Conservation (phyloP, 2,113 vertebrate genomes). For the Rutilus rutilus region DNA sequence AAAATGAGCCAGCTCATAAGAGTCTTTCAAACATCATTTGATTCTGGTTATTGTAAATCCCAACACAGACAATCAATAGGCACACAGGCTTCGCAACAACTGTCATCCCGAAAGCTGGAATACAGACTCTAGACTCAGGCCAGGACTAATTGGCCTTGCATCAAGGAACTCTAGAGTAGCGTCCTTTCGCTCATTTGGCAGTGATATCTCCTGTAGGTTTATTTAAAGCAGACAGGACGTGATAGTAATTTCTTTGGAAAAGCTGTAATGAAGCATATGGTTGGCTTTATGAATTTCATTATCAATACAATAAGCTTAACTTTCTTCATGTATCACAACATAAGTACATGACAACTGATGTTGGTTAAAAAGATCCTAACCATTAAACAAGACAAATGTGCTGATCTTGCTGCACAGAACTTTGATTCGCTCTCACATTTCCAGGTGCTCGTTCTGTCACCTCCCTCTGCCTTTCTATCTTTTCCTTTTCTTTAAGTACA, state of each 20-base stretch:
- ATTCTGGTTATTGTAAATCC: neutral
- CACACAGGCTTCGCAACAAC: neutral
- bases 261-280: neutral
- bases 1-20: neutral
- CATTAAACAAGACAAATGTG: neutral
- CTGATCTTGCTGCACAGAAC: neutral
- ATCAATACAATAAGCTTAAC: neutral
- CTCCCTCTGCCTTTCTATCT: neutral
- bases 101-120: neutral
- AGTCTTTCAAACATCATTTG: neutral
- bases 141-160: neutral
- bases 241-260: neutral
- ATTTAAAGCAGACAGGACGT: neutral
- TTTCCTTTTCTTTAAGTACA: conserved; percentile 39
- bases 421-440: neutral
- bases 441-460: neutral
- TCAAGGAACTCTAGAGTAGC: neutral
- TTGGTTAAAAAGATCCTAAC: neutral
- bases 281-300: neutral
- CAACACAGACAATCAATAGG: neutral
- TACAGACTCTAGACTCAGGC: neutral
- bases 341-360: neutral
- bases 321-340: neutral
- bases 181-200: neutral
- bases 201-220: neutral